Evolutionary conservation across 2,888 invertebrate species (phyloP), one percentile per base, ranked within the genome.

Genomic region (Thysanoteuthis rhombus): DNA sequence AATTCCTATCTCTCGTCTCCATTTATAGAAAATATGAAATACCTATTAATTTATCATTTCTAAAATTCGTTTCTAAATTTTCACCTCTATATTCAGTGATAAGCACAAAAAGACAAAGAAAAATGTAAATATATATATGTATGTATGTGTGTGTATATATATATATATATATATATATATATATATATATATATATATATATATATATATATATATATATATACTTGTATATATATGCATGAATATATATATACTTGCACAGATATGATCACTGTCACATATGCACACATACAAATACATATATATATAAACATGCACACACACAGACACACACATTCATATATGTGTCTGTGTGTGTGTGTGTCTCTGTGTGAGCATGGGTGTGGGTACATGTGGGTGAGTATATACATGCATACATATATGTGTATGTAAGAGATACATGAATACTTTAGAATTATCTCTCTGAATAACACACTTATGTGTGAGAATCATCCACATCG

Each of bases 41-140:
- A 75, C 75, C 75, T 75, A 75, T 75, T 75, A 75, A 75, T 75
- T 75, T 75, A 75, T 75, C n/a, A 75, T 75, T 75, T 75, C 58
- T 58, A 58, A 58, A 58, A 28, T 58, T 58, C 16, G 28, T 22
- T 58, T 58, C 58, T 58, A 58, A 58, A 28, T 58, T 58, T 58
- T 28, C 58, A 25, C 58, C 28, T 52, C 52, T 58, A 28, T 58
- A 75, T 75, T 75, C 2, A 32, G n/a, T n/a, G 75, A n/a, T 12
- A 75, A 75, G 28, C 28, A 28, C 28, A 32, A 75, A 75, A 75
- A 75, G n/a, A 8, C 12, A 32, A 58, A 28, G 28, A 22, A 58
- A 58, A n/a, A 32, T 58, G 32, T 32, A 25, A 8, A 25, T 58
- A 32, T 25, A 32, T 32, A 8, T 58, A 3, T 58, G 0, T 58